Conservation (phyloP, 2,888 invertebrate species). For the Acronicta aceris region DNA sequence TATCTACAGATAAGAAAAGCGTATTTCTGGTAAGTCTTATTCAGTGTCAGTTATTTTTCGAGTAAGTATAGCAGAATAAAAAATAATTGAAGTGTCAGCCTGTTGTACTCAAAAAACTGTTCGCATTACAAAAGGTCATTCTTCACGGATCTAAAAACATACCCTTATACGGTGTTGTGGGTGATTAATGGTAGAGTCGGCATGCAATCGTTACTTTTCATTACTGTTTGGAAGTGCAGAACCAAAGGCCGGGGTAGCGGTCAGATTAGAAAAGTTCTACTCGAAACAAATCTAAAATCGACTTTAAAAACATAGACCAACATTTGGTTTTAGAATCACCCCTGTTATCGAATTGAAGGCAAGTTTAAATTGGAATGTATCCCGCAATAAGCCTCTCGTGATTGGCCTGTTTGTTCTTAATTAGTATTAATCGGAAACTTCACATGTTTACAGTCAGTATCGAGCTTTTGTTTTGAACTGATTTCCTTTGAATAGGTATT, state of each 20-base stretch:
- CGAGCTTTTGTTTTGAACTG: constrained; percentile 48
- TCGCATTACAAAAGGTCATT: constrained; percentile 55
- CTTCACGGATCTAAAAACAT: constrained; percentile 63
- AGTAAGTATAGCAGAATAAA: neutral
- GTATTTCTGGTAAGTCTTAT: no score
- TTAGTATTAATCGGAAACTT: constrained; percentile 87
- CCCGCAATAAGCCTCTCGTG: constrained; percentile 87
- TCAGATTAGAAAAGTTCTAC: constrained; percentile 88
- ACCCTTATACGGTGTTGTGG: constrained; percentile 62
- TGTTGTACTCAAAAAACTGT: constrained; percentile 27
- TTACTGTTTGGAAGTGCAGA: constrained; percentile 87
- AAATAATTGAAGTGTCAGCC: neutral
- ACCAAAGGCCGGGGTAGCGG: constrained; percentile 79
- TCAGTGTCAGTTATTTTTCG: no score
- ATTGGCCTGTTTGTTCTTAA: constrained; percentile 88
- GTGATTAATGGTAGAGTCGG: constrained; percentile 86
- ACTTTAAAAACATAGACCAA: constrained; percentile 86
- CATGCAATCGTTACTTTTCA: constrained; percentile 89
- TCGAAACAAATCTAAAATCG: constrained; percentile 86
- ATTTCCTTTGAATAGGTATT: constrained; percentile 36
- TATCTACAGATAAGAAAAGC: no score
- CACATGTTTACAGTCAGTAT: constrained; percentile 62
- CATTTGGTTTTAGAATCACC: constrained; percentile 87
- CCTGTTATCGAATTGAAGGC: constrained; percentile 81
- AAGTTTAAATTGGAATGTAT: constrained; percentile 89